Base-by-base conservation (phyloP, 1,140 invertebrate species). In the Pogonomyrmex californicus region DNA sequence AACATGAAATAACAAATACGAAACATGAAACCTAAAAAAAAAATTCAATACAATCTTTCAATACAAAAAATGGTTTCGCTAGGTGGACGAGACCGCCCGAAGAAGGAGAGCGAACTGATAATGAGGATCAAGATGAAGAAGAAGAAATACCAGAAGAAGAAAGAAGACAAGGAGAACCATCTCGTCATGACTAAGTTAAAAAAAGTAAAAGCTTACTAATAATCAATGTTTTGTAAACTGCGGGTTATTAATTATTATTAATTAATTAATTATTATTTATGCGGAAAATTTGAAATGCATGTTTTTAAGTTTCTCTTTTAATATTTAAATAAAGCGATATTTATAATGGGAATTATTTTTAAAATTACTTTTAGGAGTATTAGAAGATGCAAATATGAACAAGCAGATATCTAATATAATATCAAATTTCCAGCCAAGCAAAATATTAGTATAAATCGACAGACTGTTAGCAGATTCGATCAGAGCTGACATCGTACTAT, bases 81-180 rank as follows among this genome's bases (percentile, higher is more conserved):
- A 94, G 94, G 17, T 95, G 95, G 95, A 95, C 95, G 36, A 93
- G 95, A 76, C 92, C 93, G 66, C 94, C 95, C 0, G 94, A 95
- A 82, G 90, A 93, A 38, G 94, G 92, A 0, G 93, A 94, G 70
- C 75, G 73, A 41, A 91, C 91, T 14, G 92, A 91, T 70, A 93
- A 93, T 14, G 93, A 93, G 33, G 93, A 93, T 41, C 91, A 93
- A 23, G 92, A 92, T 23, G 93, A 93, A 60, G 91, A 90, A 1
- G 91, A 91, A 33, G 91, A 92, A 7, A 86, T 86, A 30, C 87
- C 88, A 23, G 63, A 87, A 10, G 70, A 77, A 54, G 86, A 73
- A 70, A 86, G 38, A 36, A 85, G 86, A 85, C 56, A 62, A 14
- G 65, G 51, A 60, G 79, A 88, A 41, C 51, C 41, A 36, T 68